Evolutionary conservation across 2,113 vertebrate species (phyloP).

Genomic region (Chaenogobius annularis): DNA sequence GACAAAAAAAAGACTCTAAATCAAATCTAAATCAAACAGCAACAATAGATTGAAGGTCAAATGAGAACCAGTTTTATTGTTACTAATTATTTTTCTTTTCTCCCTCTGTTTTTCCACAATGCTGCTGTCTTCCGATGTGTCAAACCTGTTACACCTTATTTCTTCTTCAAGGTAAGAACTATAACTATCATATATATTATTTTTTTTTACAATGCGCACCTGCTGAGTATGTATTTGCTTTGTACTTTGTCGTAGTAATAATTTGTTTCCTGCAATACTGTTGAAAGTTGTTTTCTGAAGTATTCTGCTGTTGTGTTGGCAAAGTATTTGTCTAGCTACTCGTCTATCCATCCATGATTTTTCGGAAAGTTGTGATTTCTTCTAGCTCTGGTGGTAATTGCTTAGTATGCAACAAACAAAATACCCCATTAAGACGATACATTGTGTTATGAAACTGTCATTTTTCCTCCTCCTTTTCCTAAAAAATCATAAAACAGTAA

Average conservation of each 20-base stretch:
- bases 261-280: background rate
- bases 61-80: background rate
- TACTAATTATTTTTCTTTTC: background rate
- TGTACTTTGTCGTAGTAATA: background rate
- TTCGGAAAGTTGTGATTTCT: no score
- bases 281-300: background rate
- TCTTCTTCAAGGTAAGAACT: background rate
- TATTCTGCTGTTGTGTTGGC: no score
- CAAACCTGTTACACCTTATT: background rate
- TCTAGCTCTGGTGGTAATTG: no score
- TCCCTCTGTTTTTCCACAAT: background rate
- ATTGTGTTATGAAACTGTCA: background rate
- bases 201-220: background rate
- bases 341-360: no score
- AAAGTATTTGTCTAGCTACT: no score
- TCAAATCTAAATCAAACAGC: no score
- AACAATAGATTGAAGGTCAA: no score
- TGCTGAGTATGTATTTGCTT: background rate
- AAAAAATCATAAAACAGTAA: background rate
- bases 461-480: constrained; percentile 6
- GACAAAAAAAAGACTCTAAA: no score
- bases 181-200: background rate
- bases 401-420: no score
- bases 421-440: background rate
- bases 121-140: background rate